These are phyloP conservation scores for Macaca fascicularis DNA, from an alignment of 2,113 vertebrate species.

Conservation along the genomic window T2T-MFA8v1.1 NC_088395.1:109464001-109464500, in stretches of 20 bases:
- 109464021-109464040: slow-evolving; percentile 75
- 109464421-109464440: slow-evolving; percentile 73
- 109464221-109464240: slow-evolving; percentile 84
- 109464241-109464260: slow-evolving; percentile 87
- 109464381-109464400: slow-evolving; percentile 84
- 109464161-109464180: slow-evolving; percentile 77
- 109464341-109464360: slow-evolving; percentile 94
- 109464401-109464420: slow-evolving; percentile 84
- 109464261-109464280: slow-evolving; percentile 85
- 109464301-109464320: slow-evolving; percentile 90
- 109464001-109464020: slow-evolving; percentile 83
- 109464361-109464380: slow-evolving; percentile 91
- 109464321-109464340: slow-evolving; percentile 95
- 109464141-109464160: slow-evolving; percentile 59
- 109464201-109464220: slow-evolving; percentile 85
- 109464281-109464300: slow-evolving; percentile 86
- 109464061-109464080: slow-evolving; percentile 73
- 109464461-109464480: slow-evolving; percentile 58
- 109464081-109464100: slow-evolving; percentile 69
- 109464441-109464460: slow-evolving; percentile 71
- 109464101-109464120: slow-evolving; percentile 84
- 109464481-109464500: slow-evolving; percentile 72
- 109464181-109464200: slow-evolving; percentile 80
- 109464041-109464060: slow-evolving; percentile 68
- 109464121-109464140: slow-evolving; percentile 77